Evolutionary conservation across 1,140 invertebrate species (phyloP), one percentile per base, ranked within the genome.

Genomic region (Teleopsis dalmanni): DNA sequence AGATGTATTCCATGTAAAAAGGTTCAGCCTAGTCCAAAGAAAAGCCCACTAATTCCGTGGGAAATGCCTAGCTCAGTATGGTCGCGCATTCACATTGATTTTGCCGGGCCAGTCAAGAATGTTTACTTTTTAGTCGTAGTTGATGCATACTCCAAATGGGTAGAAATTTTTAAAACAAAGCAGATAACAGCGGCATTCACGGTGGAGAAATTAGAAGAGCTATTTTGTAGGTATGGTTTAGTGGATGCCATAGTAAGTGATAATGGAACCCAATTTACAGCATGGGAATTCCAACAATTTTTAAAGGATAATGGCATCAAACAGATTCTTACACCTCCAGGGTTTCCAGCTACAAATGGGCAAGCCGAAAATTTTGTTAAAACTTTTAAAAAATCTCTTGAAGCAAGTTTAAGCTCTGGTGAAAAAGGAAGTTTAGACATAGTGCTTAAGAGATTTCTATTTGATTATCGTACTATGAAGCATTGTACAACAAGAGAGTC

Each of bases 11-110:
- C 41, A 10, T 49, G 47, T 35, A 16, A 29, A 36, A 22, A 43
- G 22, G 14, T 37, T 23, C 18, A 23, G 25, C 27, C 40, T 37
- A 43, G 31, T 50, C 48, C 48, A 36, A 21, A 36, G 16, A 50
- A 50, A 42, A 42, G 29, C 35, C 11, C 16, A 19, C 31, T 49
- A 19, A 49, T 49, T 33, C 38, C 47, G 9, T 49, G 47, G 47
- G 34, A 23, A 34, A 38, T 40, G 16, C 34, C 37, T 33, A 29
- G 14, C 18, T 41, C 37, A 33, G 38, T 34, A 11, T 50, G 48
- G 40, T 16, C 34, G 13, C 33, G 33, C 18, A 35, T 35, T 16
- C 33, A 35, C 33, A 35, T 35, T 14, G 13, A 35, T 35, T 9
- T 35, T 35, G 33, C 13, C 13, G 33, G 33, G 6, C 33, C 33